Evolutionary conservation across 2,797 vertebrate genomes (phyloP).

Genomic region (Microchirus variegatus): DNA sequence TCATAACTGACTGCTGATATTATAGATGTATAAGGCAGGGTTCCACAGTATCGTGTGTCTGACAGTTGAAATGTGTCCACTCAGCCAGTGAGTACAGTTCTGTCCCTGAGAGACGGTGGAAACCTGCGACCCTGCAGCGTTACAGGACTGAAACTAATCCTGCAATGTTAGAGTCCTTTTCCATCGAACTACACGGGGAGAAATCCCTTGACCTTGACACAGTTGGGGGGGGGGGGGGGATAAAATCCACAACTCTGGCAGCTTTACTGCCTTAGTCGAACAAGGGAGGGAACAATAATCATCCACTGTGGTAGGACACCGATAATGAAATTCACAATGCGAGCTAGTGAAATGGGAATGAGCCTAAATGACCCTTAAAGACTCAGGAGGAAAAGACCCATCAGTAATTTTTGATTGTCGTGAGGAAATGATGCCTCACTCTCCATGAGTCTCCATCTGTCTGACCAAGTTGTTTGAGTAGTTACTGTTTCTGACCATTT

Average conservation of each 20-base stretch:
- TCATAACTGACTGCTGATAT: background rate
- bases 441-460: background rate
- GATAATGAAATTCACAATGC: constrained; percentile 15
- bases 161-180: constrained; percentile 29
- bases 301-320: constrained; percentile 15
- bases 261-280: constrained; percentile 29
- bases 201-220: constrained; percentile 34
- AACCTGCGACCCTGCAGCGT: constrained; percentile 19
- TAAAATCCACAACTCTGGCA: constrained; percentile 31
- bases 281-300: constrained; percentile 19
- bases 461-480: too few relatives aligned
- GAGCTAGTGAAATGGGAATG: background rate
- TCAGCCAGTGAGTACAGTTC: constrained; percentile 1
- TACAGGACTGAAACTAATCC: constrained; percentile 35
- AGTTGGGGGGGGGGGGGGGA: constrained; percentile 13
- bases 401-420: background rate
- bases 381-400: constrained; percentile 3
- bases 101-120: constrained; percentile 8
- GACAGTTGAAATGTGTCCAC: constrained; percentile 16
- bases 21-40: background rate
- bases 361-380: background rate
- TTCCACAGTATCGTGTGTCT: background rate
- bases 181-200: constrained; percentile 13
- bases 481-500: too few relatives aligned
- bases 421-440: background rate